Evolutionary conservation across 2,113 vertebrate species (phyloP).

Genomic region (Sceloporus tristichus): DNA sequence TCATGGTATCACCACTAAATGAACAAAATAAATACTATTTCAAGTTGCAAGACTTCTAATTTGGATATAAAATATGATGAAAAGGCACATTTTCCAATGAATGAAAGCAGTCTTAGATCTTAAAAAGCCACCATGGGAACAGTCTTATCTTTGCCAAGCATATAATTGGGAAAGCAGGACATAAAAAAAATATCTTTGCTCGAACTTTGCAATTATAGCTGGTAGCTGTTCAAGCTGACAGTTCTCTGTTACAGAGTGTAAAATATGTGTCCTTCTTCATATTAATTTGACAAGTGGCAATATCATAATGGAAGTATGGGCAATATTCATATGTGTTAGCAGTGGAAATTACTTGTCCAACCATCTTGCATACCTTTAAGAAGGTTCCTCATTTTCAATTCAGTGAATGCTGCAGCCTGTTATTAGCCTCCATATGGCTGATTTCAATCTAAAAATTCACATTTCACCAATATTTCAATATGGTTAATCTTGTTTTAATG

Average conservation of each 20-base stretch:
- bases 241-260: neutral
- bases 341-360: conserved; percentile 6
- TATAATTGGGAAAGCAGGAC: fast-evolving
- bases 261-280: conserved; percentile 9
- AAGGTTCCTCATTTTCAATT: neutral
- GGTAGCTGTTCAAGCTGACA: neutral
- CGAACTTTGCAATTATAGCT: neutral
- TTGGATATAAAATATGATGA: neutral
- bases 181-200: neutral
- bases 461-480: neutral
- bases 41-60: neutral
- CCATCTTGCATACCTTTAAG: neutral
- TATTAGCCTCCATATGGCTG: neutral
- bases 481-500: too few relatives aligned
- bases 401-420: neutral
- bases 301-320: conserved; percentile 4
- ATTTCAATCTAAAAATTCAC: neutral
- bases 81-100: neutral
- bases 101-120: neutral
- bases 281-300: conserved; percentile 15
- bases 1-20: conserved; percentile 2
- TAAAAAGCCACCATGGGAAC: neutral
- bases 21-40: conserved; percentile 1
- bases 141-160: neutral
- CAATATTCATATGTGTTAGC: conserved; percentile 3